Base-by-base conservation (phyloP, 2,888 invertebrate genomes). In the Caenorhabditis panamensis region DNA sequence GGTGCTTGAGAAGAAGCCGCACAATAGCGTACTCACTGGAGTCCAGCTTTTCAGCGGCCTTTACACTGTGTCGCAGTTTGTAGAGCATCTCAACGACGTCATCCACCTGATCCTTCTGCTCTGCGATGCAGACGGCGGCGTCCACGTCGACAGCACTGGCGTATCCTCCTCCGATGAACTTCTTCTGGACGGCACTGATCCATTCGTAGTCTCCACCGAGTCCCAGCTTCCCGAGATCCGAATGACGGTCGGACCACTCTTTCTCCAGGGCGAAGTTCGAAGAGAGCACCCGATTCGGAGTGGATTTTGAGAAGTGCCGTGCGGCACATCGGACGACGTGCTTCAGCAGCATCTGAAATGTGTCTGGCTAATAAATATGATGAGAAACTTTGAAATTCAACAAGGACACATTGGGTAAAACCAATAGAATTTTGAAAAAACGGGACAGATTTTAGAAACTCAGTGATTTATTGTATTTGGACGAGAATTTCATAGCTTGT, bases 11-110 rank as follows among this genome's bases (percentile, higher is more conserved):
- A 28, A 92, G 91, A 8, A 91, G 85, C 41, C 93, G 93, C 6
- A 96, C 92, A 28, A 95, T 93, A 16, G 96, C 95, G 92, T 96
- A 95, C 84, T 94, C 93, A 2, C 96, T 96, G 0, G 96, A 96
- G 5, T 94, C 94, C 20, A 95, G 92, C 1, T 94, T 94, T 81
- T 94, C 94, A 0, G 93, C 92, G 0, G 95, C 94, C 56, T 84
- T 84, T 18, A 83, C 80, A 18, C 95, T 94, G 81, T 94, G 92
- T 77, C 96, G 92, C 69, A 96, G 73, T 64, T 89, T 90, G 82
- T 89, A 89, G 18, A 89, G 64, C 24, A 89, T 62, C 28, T 90
- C 88, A 6, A 87, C 63, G 49, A 87, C 75, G 64, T 90, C 90
- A n/a, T 81, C 82, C 13, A 85, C 80, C 69, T 90, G 90, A 75